phyloP scores from a whole-genome alignment of 1,140 invertebrate genomes.

The Eciton burchellii region DNA sequence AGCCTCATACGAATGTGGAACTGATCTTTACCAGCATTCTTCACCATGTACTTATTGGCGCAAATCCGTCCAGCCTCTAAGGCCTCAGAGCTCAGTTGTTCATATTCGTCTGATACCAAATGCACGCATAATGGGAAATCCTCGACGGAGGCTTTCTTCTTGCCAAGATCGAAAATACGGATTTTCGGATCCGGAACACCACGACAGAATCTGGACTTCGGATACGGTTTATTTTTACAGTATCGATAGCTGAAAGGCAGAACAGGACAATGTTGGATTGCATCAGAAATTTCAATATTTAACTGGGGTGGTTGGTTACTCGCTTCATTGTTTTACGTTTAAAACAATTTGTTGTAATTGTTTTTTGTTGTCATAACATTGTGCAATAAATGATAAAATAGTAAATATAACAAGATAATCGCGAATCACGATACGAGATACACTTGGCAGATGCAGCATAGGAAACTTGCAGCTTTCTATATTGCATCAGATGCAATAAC shows the following conservation, averaged over 20 bases:
- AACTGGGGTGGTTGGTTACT: too few species aligned
- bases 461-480: too few species aligned
- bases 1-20: constrained; percentile 99
- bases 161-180: constrained; percentile 99
- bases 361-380: too few species aligned
- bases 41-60: constrained; percentile 99
- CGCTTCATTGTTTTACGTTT: too few species aligned
- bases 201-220: constrained; percentile 99
- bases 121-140: constrained; percentile 99
- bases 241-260: constrained; percentile 96
- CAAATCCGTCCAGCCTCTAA: constrained; percentile 99
- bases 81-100: constrained; percentile 99
- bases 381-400: too few species aligned
- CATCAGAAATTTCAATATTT: too few species aligned
- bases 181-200: constrained; percentile 99
- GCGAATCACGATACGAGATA: too few species aligned
- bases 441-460: too few species aligned
- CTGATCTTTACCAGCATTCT: constrained; percentile 99
- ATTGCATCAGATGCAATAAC: too few species aligned
- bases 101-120: constrained; percentile 99
- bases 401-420: too few species aligned
- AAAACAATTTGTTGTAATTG: too few species aligned
- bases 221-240: constrained; percentile 99
- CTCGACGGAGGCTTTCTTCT: constrained; percentile 98
- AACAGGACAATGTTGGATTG: constrained; percentile 60